Evolutionary conservation across 2,113 vertebrate species (phyloP).

Genomic region (Callopanchax toddi): DNA sequence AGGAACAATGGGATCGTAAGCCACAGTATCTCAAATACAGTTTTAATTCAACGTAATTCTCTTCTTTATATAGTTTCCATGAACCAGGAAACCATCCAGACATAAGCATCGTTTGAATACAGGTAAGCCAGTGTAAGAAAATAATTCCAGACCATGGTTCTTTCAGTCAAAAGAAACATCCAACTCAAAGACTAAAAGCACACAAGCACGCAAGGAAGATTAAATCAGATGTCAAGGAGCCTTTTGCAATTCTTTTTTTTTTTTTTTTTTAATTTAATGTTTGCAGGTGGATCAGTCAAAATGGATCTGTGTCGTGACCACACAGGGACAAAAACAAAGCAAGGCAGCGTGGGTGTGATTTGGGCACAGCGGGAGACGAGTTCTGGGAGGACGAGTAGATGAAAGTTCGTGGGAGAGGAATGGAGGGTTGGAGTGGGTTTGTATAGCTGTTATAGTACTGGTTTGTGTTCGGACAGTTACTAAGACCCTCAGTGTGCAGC

Average conservation of each 20-base stretch:
- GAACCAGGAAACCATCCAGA: conserved; percentile 77
- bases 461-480: conserved; percentile 78
- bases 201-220: conserved; percentile 84
- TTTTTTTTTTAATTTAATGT: conserved; percentile 42
- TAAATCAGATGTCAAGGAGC: conserved; percentile 83
- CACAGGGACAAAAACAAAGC: conserved; percentile 85
- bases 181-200: conserved; percentile 89
- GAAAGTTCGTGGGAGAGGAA: background rate
- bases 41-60: conserved; percentile 73
- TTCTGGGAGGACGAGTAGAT: conserved; percentile 50
- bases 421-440: conserved; percentile 68
- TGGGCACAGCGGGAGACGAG: conserved; percentile 83
- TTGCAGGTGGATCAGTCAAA: conserved; percentile 82
- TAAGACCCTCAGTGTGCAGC: conserved; percentile 88
- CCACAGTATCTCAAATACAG: conserved; percentile 85
- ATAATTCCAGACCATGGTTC: conserved; percentile 82
- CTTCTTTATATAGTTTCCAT: conserved; percentile 53
- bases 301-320: conserved; percentile 81
- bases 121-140: conserved; percentile 79
- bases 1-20: conserved; percentile 82
- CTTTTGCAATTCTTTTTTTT: conserved; percentile 67
- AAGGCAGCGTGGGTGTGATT: conserved; percentile 85
- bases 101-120: conserved; percentile 83
- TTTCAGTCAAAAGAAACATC: conserved; percentile 81
- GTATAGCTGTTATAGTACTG: conserved; percentile 70